Conservation (phyloP, 1,140 invertebrate genomes). For the Penaeus indicus region DNA sequence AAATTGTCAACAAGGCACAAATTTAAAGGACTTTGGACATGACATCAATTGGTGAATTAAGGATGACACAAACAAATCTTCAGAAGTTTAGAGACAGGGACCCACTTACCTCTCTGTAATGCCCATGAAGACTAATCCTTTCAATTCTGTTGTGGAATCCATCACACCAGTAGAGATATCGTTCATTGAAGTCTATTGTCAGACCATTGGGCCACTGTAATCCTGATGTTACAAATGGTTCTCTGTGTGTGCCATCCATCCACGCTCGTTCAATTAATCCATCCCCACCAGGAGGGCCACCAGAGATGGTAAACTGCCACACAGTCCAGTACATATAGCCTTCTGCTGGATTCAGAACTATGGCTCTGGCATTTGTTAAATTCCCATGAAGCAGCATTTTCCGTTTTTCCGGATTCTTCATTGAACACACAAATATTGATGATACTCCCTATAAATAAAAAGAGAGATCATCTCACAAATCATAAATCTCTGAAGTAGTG, state of each 20-base stretch:
- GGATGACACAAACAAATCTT: background rate
- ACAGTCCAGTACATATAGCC: constrained; percentile 74
- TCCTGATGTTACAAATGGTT: constrained; percentile 69
- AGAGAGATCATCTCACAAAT: background rate
- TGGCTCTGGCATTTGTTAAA: constrained; percentile 76
- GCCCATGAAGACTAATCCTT: constrained; percentile 72
- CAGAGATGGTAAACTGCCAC: constrained; percentile 69
- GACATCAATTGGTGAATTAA: constrained; percentile 6
- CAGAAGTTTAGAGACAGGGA: background rate
- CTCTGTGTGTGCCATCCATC: constrained; percentile 73
- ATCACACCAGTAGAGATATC: constrained; percentile 76
- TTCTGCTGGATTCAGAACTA: constrained; percentile 79
- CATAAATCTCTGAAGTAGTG: background rate
- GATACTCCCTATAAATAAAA: constrained; percentile 52
- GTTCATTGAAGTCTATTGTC: constrained; percentile 72
- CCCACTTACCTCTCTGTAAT: constrained; percentile 70
- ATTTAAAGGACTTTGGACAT: no score
- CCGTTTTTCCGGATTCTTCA: constrained; percentile 73
- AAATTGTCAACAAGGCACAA: no score
- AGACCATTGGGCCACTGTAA: constrained; percentile 76
- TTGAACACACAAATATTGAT: constrained; percentile 76
- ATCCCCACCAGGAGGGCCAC: constrained; percentile 47
- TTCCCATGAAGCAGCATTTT: constrained; percentile 74
- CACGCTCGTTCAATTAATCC: constrained; percentile 73
- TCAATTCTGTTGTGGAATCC: constrained; percentile 74